Percentiles rank a stretch among this genome's conserved stretches.
These are phyloP conservation scores for Anthopleura xanthogrammica DNA, from an alignment of 92 coral and sea anemone species.

Conservation along the genomic window DNA sequence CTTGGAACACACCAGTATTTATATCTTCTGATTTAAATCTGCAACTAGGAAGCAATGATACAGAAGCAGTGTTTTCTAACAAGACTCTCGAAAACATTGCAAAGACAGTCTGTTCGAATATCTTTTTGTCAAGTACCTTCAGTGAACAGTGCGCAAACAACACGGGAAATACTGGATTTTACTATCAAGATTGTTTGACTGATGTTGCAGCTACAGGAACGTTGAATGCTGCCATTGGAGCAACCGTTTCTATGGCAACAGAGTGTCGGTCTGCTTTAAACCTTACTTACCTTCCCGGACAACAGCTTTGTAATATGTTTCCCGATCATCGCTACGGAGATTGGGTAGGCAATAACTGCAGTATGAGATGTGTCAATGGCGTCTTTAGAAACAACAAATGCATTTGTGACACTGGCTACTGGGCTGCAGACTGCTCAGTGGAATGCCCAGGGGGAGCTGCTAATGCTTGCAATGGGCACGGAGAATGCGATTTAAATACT, in stretches of 20 bases:
- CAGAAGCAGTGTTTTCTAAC: constrained; percentile 42
- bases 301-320: constrained; percentile 70
- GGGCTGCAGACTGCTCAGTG: constrained; percentile 83
- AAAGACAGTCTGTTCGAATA: constrained; percentile 57
- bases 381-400: constrained; percentile 48
- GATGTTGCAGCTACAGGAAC: constrained; percentile 69
- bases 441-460: constrained; percentile 90
- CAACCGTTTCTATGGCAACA: constrained; percentile 66
- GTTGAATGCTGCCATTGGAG: constrained; percentile 59
- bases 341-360: constrained; percentile 80
- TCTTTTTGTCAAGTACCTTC: constrained; percentile 65
- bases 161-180: constrained; percentile 68
- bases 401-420: constrained; percentile 86
- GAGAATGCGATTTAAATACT: constrained; percentile 66
- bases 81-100: constrained; percentile 50
- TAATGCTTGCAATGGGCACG: constrained; percentile 86
- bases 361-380: constrained; percentile 67
- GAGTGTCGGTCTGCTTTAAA: constrained; percentile 87
- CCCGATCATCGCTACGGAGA: constrained; percentile 77
- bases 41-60: constrained; percentile 20
- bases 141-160: constrained; percentile 62
- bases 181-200: constrained; percentile 74
- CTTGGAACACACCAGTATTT: constrained; percentile 84
- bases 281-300: constrained; percentile 78
- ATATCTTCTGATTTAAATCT: constrained; percentile 72